Conservation (phyloP, 2,888 invertebrate genomes). For the Aproaerema taeniolella region DNA sequence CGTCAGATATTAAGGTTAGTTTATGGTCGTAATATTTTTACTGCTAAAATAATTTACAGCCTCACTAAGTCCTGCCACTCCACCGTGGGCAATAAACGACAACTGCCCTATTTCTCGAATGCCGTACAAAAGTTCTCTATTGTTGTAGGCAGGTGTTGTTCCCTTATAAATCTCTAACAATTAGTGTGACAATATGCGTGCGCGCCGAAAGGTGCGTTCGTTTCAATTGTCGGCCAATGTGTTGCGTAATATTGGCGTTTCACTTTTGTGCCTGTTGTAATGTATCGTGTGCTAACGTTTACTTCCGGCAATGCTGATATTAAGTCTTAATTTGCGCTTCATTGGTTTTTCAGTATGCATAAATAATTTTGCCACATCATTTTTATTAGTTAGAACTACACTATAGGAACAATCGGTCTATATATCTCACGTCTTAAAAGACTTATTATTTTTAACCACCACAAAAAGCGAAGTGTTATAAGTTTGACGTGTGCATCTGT, state of each 20-base stretch:
- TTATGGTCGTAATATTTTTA: too few relatives aligned
- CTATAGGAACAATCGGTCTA: too few relatives aligned
- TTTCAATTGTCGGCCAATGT: constrained; percentile 26
- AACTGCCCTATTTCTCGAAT: constrained; percentile 8
- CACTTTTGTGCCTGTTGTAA: constrained; percentile 24
- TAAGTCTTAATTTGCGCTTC: not conserved
- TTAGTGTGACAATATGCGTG: constrained; percentile 38
- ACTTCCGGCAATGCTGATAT: constrained; percentile 7
- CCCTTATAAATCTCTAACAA: constrained; percentile 36
- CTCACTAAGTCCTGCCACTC: not conserved
- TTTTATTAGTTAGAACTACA: too few relatives aligned
- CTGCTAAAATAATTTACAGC: constrained; percentile 4
- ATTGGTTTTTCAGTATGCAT: constrained; percentile 6
- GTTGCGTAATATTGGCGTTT: constrained; percentile 32
- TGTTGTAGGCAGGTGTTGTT: constrained; percentile 34
- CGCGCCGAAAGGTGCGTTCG: constrained; percentile 29
- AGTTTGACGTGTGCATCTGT: too few relatives aligned
- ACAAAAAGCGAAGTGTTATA: too few relatives aligned
- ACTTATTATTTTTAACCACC: too few relatives aligned
- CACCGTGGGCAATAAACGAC: constrained; percentile 4
- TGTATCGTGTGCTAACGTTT: constrained; percentile 6
- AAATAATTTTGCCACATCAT: not conserved
- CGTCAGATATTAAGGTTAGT: too few relatives aligned
- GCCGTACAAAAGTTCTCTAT: constrained; percentile 2
- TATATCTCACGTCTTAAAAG: too few relatives aligned